phyloP scores from a whole-genome alignment of 2,888 invertebrate species.

The Eugnorisma glareosa region DNA sequence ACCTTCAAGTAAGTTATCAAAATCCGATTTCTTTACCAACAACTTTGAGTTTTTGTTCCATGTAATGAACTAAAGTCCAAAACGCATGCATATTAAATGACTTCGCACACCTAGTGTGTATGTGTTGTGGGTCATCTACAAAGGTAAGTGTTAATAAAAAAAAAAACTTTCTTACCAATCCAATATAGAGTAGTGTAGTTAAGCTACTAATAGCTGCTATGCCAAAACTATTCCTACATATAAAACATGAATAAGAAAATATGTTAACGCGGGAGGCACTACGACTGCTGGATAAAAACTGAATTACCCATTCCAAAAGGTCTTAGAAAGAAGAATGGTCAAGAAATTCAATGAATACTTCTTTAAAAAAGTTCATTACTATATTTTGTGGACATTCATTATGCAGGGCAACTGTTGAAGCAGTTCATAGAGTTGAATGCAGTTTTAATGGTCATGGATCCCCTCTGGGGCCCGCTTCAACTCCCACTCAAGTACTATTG shows the following conservation, averaged over 20 bases:
- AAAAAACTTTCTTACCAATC: background rate
- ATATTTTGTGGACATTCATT: background rate
- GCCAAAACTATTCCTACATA: background rate
- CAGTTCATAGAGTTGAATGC: background rate
- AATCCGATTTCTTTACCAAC: background rate
- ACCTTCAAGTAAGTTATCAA: conserved; percentile 77
- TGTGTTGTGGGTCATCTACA: background rate
- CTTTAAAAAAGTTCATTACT: background rate
- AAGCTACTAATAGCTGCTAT: background rate
- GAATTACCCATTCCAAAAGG: background rate
- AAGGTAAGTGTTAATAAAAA: background rate
- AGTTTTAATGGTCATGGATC: background rate
- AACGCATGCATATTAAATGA: background rate
- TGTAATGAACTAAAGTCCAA: background rate
- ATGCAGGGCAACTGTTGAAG: background rate
- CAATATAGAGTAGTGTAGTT: background rate
- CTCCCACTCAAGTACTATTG: background rate
- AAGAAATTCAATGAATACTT: background rate
- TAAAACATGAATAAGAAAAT: background rate
- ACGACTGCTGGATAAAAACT: background rate
- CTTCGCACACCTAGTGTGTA: background rate
- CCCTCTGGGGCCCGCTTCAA: background rate
- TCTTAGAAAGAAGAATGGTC: background rate
- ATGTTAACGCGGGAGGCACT: background rate
- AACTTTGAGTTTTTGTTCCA: background rate